Base-by-base conservation (phyloP, 2,113 vertebrate species). In the Girardinichthys multiradiatus region DNA sequence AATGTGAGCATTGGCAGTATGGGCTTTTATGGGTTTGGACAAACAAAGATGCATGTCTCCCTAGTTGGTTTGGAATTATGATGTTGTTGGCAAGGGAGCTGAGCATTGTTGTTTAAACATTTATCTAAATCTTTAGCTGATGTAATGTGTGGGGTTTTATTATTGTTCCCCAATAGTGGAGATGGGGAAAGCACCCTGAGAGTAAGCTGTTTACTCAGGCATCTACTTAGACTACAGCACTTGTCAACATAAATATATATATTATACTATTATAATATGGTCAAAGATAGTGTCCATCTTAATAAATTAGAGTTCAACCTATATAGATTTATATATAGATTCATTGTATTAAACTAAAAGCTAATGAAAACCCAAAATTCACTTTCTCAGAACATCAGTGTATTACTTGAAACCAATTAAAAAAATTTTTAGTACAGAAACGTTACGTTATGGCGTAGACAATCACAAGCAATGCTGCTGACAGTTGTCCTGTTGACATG, bases 71-170 rank as follows among this genome's bases (percentile, higher is more conserved):
- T n/a, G 67, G 60, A 68, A 76, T 67, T 64, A 65, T 39, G 26
- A 12, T 37, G 64, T 19, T 37, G 27, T 67, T 85, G 81, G 72
- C 75, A 77, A 73, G 59, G 59, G 81, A 64, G 83, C 67, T 84
- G 17, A 19, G 45, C 60, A 80, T 71, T 63, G 13, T 64, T 42
- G 67, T 77, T 66, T 28, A 71, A 83, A n/a, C n/a, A 89, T 87
- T 87, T 76, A 78, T 84, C 75, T 79, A 42, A 69, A 66, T 51
- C 15, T 87, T 76, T 72, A 63, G 64, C 68, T 72, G 85, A 83
- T 86, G 37, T 77, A 86, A 84, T 72, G 70, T 81, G 61, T 54
- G 62, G 59, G 64, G 19, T 9, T 80, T 78, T 62, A 64, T 15
- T 15, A 57, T 14, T 11, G 13, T 30, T 68, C 15, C 31, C 24